Evolutionary conservation across 2,797 vertebrate species (phyloP), one percentile per base, ranked within the genome.

Genomic region (Chiroxiphia lanceolata): DNA sequence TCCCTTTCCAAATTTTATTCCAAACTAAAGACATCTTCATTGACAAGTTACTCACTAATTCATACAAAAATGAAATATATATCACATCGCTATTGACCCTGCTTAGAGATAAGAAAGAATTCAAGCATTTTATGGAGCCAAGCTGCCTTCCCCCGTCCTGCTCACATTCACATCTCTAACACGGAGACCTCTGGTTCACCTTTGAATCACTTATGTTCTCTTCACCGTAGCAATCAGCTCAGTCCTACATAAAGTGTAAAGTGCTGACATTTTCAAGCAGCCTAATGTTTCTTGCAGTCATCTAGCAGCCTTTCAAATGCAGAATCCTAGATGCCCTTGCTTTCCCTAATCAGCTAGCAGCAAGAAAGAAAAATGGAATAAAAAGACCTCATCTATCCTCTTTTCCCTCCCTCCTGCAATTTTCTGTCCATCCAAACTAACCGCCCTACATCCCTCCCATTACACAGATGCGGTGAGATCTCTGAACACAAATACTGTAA

Each of bases 221-320:
- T 95, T 94, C 95, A 94, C 84, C 2, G 33, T 65, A 89, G 92
- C 95, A 97, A 96, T 95, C 96, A 96, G 92, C 92, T 96, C 95
- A 95, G 89, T 93, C 94, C 91, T 91, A 96, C 82, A 96, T 94
- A 95, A 94, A 93, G 95, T 71, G 96, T 87, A 96, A 95, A 96
- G 92, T 96, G 95, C 94, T 96, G 95, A 97, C 96, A 94, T 95
- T 96, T 96, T 89, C 95, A 94, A 96, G 87, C 91, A 97, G 84
- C 84, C 77, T 96, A 94, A 94, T 96, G 95, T 95, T 95, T 97
- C 91, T 95, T 90, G 74, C 91, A 94, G 93, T 93, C 95, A 96
- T 96, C 92, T 86, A 95, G 94, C 90, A 94, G 88, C 93, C 76
- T 96, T 96, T 97, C 94, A 96, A 95, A 96, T 93, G 92, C 90